Evolutionary conservation across 1,140 invertebrate species (phyloP).

Genomic region (Capitella teleta): DNA sequence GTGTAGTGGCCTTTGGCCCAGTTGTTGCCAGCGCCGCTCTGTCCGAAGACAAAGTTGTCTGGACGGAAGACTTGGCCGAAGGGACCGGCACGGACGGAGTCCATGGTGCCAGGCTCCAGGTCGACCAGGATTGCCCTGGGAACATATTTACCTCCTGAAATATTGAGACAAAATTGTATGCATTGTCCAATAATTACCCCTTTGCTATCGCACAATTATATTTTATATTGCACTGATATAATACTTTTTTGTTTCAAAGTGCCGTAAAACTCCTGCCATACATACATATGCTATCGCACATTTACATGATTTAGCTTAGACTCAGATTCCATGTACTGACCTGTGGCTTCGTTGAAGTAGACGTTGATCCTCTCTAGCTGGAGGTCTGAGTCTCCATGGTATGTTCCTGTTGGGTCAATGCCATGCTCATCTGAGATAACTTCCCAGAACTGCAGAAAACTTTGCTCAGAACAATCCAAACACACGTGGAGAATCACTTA

Average conservation of each 20-base stretch:
- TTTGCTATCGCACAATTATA: too few relatives aligned
- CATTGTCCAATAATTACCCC: too few relatives aligned
- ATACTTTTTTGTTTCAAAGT: too few relatives aligned
- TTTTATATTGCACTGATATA: too few relatives aligned
- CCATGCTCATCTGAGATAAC: slow-evolving; percentile 46
- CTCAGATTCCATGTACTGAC: background rate
- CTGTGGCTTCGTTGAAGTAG: slow-evolving; percentile 46
- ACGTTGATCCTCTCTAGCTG: slow-evolving; percentile 46
- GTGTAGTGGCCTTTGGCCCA: slow-evolving; percentile 86
- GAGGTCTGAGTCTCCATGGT: slow-evolving; percentile 44
- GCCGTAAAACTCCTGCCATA: too few relatives aligned
- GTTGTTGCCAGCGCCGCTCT: slow-evolving; percentile 72
- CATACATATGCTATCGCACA: too few relatives aligned
- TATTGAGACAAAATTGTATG: too few relatives aligned
- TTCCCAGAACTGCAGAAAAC: slow-evolving; percentile 69
- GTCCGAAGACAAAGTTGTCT: slow-evolving; percentile 78
- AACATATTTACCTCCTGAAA: slow-evolving; percentile 67
- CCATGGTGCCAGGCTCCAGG: slow-evolving; percentile 89
- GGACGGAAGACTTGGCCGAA: slow-evolving; percentile 72
- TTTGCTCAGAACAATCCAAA: background rate
- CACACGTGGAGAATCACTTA: slow-evolving; percentile 22
- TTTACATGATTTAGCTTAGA: too few relatives aligned
- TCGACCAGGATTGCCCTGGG: slow-evolving; percentile 82
- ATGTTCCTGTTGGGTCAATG: slow-evolving; percentile 45
- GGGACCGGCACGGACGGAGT: slow-evolving; percentile 76